These are phyloP conservation scores for Nephila pilipes DNA, from an alignment of 1,140 invertebrate genomes.

Conservation along the genomic window DNA sequence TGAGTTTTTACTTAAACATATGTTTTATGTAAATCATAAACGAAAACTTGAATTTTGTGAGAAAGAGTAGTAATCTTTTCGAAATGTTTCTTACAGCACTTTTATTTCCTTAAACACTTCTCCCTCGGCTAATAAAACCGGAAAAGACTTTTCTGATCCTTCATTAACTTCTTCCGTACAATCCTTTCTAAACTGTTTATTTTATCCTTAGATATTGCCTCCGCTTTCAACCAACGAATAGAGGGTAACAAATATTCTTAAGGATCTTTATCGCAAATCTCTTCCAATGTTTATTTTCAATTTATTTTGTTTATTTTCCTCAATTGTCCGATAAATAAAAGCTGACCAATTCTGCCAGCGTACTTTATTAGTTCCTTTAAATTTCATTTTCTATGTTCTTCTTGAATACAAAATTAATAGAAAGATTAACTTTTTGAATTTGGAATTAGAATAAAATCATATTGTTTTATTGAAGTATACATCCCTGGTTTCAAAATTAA, in stretches of 20 bases:
- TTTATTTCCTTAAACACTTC: no score
- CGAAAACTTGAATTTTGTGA: no score
- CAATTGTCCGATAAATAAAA: background rate
- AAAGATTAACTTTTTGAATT: no score
- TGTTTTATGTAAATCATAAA: no score
- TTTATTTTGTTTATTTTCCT: background rate
- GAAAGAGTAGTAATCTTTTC: no score
- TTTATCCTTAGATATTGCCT: background rate
- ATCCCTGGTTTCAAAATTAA: no score
- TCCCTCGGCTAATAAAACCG: background rate
- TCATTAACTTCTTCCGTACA: background rate
- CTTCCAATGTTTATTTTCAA: background rate
- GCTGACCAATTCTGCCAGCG: background rate
- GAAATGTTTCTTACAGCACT: no score
- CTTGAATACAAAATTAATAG: background rate
- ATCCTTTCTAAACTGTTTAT: background rate
- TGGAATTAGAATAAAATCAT: no score
- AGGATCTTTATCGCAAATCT: background rate
- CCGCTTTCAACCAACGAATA: background rate
- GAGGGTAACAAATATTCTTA: background rate
- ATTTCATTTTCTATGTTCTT: background rate
- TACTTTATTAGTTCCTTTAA: background rate
- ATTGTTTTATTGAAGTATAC: no score
- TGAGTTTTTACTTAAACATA: no score
- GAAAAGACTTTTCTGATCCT: background rate